phyloP scores from a whole-genome alignment of 2,888 invertebrate species.

The Hirtodrosophila alboralis region DNA sequence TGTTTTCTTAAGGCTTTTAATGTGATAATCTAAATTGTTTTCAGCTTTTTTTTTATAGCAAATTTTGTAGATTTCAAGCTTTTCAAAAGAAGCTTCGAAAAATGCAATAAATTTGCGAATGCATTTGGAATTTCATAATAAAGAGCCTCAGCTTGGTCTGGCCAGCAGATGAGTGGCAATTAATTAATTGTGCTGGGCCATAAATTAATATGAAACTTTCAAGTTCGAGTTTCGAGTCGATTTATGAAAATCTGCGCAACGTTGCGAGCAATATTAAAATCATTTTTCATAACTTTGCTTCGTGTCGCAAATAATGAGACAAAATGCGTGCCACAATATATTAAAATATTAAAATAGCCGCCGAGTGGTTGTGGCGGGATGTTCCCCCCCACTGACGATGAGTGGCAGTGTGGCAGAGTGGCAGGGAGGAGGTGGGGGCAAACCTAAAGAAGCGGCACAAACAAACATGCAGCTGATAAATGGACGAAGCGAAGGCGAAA shows the following conservation, averaged over 20 bases:
- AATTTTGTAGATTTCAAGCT: too few species aligned
- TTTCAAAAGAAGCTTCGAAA: too few species aligned
- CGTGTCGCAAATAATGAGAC: slow-evolving; percentile 64
- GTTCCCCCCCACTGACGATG: too few species aligned
- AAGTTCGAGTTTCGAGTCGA: slow-evolving; percentile 18
- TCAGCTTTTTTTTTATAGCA: too few species aligned
- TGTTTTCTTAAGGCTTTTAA: too few species aligned
- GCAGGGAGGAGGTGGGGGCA: background rate
- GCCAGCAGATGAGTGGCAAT: slow-evolving; percentile 17
- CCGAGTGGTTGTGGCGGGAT: too few species aligned
- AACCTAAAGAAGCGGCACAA: slow-evolving; percentile 11
- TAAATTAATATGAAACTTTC: slow-evolving; percentile 29
- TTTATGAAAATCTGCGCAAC: slow-evolving; percentile 40
- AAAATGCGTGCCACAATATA: slow-evolving; percentile 63
- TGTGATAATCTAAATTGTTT: too few species aligned
- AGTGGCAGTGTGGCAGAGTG: background rate
- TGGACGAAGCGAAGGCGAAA: slow-evolving; percentile 50
- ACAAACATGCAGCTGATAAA: slow-evolving; percentile 57
- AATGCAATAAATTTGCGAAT: slow-evolving; percentile 6
- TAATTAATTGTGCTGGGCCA: slow-evolving; percentile 41
- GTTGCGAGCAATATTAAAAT: slow-evolving; percentile 54
- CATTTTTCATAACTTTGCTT: slow-evolving; percentile 56
- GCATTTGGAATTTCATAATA: background rate
- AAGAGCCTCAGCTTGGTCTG: background rate
- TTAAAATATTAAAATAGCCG: slow-evolving; percentile 69